Evolutionary conservation across 2,797 vertebrate genomes (phyloP).

Genomic region (Meriones psammophilus): DNA sequence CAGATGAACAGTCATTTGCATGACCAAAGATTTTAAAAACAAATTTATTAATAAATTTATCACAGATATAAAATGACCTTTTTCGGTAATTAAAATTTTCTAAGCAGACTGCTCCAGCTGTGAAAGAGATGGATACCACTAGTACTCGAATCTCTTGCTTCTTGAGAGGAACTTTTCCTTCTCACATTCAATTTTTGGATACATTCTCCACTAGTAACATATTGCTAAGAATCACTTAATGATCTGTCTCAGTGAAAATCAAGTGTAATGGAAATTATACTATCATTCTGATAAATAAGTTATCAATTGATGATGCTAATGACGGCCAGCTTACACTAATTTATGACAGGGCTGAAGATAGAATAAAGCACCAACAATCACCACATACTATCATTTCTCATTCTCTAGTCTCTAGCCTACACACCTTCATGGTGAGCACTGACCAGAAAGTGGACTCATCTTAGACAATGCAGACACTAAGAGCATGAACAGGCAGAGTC

Average conservation of each 20-base stretch:
- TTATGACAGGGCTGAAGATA: not conserved
- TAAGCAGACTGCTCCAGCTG: not conserved
- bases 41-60: constrained; percentile 60
- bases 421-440: not conserved
- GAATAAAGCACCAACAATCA: not conserved
- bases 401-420: not conserved
- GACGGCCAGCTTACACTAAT: not conserved
- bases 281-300: constrained; percentile 50
- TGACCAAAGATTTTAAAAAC: constrained; percentile 62
- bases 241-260: constrained; percentile 54
- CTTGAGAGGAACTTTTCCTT: not conserved
- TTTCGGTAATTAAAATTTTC: constrained; percentile 24
- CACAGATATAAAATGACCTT: constrained; percentile 38
- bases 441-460: not conserved
- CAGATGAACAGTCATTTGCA: constrained; percentile 50
- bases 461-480: not conserved
- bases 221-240: constrained; percentile 22
- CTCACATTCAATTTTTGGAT: not conserved
- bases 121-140: not conserved
- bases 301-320: not conserved
- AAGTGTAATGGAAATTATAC: not conserved
- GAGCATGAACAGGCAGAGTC: not conserved
- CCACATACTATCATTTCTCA: not conserved
- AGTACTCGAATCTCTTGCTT: constrained; percentile 8
- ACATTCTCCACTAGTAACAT: constrained; percentile 23